These are phyloP conservation scores for Mongoloraphidia duomilia DNA, from an alignment of 2,888 invertebrate species.

Conservation along the genomic window DNA sequence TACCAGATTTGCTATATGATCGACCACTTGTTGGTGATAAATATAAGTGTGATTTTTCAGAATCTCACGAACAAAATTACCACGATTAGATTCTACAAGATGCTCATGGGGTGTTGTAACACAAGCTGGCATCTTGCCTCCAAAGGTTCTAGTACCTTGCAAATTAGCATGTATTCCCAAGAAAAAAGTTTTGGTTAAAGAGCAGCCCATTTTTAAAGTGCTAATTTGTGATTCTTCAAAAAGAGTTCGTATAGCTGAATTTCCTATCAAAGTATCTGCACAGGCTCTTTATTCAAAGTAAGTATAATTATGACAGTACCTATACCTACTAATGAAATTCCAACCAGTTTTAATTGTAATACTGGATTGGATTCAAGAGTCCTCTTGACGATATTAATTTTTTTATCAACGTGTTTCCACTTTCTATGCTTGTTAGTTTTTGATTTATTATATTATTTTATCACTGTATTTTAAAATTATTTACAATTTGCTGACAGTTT, in stretches of 20 bases:
- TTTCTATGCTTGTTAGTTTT: too few species aligned
- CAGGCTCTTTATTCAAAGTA: constrained; percentile 16
- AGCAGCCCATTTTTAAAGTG: constrained; percentile 19
- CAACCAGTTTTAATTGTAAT: too few species aligned
- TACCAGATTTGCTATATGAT: too few species aligned
- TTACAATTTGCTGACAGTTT: too few species aligned
- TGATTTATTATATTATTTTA: too few species aligned
- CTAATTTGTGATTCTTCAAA: constrained; percentile 18
- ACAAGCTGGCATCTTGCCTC: constrained; percentile 15
- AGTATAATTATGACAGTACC: background rate
- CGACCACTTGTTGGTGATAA: too few species aligned
- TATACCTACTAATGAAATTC: background rate
- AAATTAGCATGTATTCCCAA: constrained; percentile 17
- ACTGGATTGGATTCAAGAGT: too few species aligned
- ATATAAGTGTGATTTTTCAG: too few species aligned
- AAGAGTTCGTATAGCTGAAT: constrained; percentile 16
- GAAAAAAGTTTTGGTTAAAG: constrained; percentile 16
- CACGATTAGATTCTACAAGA: background rate
- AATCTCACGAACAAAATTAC: too few species aligned
- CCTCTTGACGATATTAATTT: too few species aligned
- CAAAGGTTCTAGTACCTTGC: constrained; percentile 15
- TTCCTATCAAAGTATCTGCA: constrained; percentile 21
- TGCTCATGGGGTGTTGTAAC: constrained; percentile 14
- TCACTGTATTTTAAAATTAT: too few species aligned
- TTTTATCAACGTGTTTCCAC: too few species aligned